phyloP scores from a whole-genome alignment of 1,140 invertebrate species.

The Thalassaphorura encarpata region DNA sequence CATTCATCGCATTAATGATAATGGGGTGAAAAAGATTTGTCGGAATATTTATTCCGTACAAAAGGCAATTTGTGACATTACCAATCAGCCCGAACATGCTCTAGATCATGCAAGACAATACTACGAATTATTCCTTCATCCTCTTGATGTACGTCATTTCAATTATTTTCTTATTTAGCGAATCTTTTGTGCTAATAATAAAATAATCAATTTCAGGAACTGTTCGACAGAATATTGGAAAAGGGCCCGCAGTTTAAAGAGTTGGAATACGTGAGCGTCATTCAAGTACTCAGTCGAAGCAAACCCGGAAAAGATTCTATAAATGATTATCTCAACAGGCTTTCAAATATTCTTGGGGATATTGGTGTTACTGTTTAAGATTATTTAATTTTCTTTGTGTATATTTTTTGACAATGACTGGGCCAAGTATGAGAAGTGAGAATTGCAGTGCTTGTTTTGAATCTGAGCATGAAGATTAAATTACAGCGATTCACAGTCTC shows the following conservation, averaged over 20 bases:
- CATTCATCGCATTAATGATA: conserved; percentile 67
- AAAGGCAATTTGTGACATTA: conserved; percentile 74
- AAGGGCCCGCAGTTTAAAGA: conserved; percentile 72
- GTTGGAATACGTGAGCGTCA: conserved; percentile 72
- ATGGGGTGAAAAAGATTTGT: conserved; percentile 70
- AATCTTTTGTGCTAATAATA: neutral
- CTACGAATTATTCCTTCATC: conserved; percentile 74
- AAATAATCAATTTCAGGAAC: conserved; percentile 51
- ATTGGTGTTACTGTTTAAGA: conserved; percentile 52
- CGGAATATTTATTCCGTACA: conserved; percentile 76
- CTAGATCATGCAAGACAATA: conserved; percentile 81
- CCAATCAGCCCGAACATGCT: conserved; percentile 67
- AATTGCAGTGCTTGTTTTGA: too few relatives aligned
- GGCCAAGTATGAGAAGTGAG: too few relatives aligned
- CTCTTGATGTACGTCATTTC: conserved; percentile 55
- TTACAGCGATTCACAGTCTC: too few relatives aligned
- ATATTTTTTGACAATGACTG: too few relatives aligned
- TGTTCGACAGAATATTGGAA: conserved; percentile 67
- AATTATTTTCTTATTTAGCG: neutral
- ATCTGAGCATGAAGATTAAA: too few relatives aligned
- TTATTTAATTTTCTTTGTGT: too few relatives aligned
- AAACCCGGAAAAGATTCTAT: conserved; percentile 38
- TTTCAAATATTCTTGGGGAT: conserved; percentile 56
- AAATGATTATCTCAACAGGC: conserved; percentile 44
- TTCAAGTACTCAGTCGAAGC: conserved; percentile 58